These are phyloP conservation scores for Sparidentex hasta DNA, from an alignment of 2,797 vertebrate genomes.

Conservation along the genomic window DNA sequence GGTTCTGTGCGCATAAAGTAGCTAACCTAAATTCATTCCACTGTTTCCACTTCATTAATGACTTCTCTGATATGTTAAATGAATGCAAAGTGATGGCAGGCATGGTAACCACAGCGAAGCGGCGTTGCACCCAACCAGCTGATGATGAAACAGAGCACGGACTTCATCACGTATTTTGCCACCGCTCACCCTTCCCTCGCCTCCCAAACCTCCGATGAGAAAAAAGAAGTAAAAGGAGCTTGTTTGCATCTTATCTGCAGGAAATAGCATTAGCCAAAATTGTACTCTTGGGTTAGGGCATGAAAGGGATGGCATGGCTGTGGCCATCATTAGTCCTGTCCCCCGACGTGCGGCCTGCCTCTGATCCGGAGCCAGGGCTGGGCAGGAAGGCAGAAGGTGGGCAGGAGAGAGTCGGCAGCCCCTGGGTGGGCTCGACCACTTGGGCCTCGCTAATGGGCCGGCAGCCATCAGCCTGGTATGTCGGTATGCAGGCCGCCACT, in stretches of 20 bases:
- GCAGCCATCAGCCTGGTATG: conserved; percentile 85
- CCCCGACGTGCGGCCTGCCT: conserved; percentile 80
- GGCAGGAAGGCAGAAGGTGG: conserved; percentile 83
- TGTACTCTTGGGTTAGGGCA: conserved; percentile 82
- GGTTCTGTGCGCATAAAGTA: conserved; percentile 31
- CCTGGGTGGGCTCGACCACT: conserved; percentile 85
- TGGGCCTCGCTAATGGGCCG: conserved; percentile 79
- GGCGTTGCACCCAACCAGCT: conserved; percentile 35
- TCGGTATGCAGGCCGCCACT: conserved; percentile 79
- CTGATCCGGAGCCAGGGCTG: conserved; percentile 81
- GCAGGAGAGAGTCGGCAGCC: conserved; percentile 68
- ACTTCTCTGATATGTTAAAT: conserved; percentile 21
- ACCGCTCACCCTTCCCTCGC: conserved; percentile 39
- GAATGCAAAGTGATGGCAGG: not conserved
- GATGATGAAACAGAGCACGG: conserved; percentile 56
- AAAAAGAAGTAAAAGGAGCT: conserved; percentile 76
- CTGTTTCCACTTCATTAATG: conserved; percentile 15
- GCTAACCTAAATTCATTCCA: conserved; percentile 38
- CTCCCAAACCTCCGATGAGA: conserved; percentile 64
- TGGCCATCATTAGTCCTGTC: conserved; percentile 82
- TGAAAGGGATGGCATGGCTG: conserved; percentile 83
- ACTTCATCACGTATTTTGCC: conserved; percentile 35
- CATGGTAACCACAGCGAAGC: not conserved
- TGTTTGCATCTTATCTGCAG: conserved; percentile 85
- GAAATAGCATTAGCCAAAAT: conserved; percentile 87